These are phyloP conservation scores for Drosophila anomalata DNA, from an alignment of 2,888 invertebrate genomes.

Conservation along the genomic window DNA sequence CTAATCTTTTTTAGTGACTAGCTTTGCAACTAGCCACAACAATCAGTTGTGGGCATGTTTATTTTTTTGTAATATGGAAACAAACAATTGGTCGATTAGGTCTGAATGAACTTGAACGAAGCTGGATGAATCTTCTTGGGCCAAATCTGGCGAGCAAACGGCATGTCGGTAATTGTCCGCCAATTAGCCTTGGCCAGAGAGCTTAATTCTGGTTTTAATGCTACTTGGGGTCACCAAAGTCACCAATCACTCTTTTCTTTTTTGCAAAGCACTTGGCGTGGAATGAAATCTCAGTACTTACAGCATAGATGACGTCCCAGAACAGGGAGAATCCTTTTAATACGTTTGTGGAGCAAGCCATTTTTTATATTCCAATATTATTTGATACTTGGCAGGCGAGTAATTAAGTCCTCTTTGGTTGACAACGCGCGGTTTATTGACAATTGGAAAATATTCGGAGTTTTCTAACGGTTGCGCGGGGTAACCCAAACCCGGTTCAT, in stretches of 20 bases:
- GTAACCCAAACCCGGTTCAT: constrained; percentile 61
- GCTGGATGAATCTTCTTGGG: constrained; percentile 16
- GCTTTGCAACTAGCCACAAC: constrained; percentile 11
- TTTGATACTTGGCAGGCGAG: neutral
- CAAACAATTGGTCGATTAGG: constrained; percentile 22
- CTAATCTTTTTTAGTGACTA: constrained; percentile 61
- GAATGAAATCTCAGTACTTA: constrained; percentile 53
- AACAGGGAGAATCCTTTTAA: constrained; percentile 73
- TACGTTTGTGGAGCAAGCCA: constrained; percentile 79
- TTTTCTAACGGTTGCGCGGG: constrained; percentile 58
- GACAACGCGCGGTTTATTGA: constrained; percentile 64
- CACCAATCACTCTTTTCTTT: neutral
- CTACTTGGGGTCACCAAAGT: constrained; percentile 3
- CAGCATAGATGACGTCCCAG: constrained; percentile 78
- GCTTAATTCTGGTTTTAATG: constrained; percentile 24
- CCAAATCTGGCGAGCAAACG: constrained; percentile 25
- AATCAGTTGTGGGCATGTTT: constrained; percentile 44
- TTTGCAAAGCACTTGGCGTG: neutral
- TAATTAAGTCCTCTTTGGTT: constrained; percentile 27
- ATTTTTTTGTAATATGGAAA: constrained; percentile 13
- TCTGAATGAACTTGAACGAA: constrained; percentile 28
- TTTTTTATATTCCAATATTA: constrained; percentile 31
- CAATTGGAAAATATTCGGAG: constrained; percentile 59
- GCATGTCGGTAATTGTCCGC: constrained; percentile 11
- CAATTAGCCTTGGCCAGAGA: constrained; percentile 33